Percentiles rank a stretch among this genome's conserved stretches.
Conservation (phyloP, 2,797 vertebrate genomes). For the Pseudotriccus pelzelni region DNA sequence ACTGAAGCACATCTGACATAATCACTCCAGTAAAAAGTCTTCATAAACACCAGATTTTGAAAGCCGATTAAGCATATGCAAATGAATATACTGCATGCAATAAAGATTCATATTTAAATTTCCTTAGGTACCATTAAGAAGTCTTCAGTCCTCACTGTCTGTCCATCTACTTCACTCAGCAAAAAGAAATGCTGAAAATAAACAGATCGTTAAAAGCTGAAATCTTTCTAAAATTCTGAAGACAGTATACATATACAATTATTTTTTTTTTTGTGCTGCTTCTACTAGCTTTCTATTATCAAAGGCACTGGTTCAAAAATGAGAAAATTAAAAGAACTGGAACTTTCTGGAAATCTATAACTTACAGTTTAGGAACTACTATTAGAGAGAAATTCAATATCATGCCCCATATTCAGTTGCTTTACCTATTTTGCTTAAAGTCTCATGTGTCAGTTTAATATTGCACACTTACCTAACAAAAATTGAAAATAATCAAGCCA, state of each 20-base stretch:
- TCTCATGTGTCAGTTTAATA: neutral
- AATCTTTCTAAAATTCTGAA: neutral
- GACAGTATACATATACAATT: neutral
- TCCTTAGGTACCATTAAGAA: conserved; percentile 34
- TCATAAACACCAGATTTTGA: conserved; percentile 70
- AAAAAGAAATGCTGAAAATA: neutral
- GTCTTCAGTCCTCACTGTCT: neutral
- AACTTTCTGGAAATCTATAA: neutral
- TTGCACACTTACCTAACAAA: neutral
- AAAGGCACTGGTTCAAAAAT: neutral
- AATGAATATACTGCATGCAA: conserved; percentile 23
- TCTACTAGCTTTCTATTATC: neutral
- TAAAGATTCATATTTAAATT: conserved; percentile 59
- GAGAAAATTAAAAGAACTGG: neutral
- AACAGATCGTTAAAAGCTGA: neutral
- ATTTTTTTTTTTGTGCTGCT: neutral
- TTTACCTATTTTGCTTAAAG: neutral
- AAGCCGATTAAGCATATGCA: conserved; percentile 66
- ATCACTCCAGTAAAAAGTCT: conserved; percentile 50
- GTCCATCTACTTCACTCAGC: neutral
- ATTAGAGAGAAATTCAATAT: neutral
- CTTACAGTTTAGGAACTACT: neutral
- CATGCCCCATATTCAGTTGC: neutral
- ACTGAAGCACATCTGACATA: conserved; percentile 73
- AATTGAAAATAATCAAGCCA: neutral